A percentile compares a stretch with the other conserved stretches of the same genome.
Conservation (phyloP, 2,888 invertebrate species). For the Catocala nupta region DNA sequence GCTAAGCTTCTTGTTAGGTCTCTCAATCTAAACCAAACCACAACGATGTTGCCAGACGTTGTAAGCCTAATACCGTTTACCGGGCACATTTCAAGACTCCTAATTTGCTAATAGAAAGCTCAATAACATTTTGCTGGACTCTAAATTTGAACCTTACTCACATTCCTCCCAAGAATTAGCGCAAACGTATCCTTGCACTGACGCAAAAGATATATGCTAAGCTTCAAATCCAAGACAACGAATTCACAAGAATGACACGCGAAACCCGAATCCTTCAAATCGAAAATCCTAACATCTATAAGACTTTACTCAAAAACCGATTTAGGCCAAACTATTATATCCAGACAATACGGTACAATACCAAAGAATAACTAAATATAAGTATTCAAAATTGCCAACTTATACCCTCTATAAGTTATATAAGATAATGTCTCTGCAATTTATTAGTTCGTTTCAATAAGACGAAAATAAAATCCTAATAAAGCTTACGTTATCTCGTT, state of each 20-base stretch:
- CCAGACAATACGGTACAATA: conserved; percentile 8
- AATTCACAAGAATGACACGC: neutral
- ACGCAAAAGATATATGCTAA: too few relatives aligned
- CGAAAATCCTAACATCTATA: conserved; percentile 4
- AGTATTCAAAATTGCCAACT: conserved; percentile 16
- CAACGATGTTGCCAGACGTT: too few relatives aligned
- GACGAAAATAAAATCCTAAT: conserved; percentile 35
- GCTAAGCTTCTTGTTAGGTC: too few relatives aligned
- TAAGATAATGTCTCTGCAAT: conserved; percentile 52
- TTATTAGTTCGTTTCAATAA: conserved; percentile 52
- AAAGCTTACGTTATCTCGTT: conserved; percentile 34
- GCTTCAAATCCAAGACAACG: too few relatives aligned
- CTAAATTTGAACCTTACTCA: too few relatives aligned
- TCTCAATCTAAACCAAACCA: too few relatives aligned
- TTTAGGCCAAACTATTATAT: conserved; percentile 18
- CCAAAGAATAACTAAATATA: conserved; percentile 21
- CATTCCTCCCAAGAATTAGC: too few relatives aligned
- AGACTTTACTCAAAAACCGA: conserved; percentile 19
- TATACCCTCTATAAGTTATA: neutral
- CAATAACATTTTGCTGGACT: too few relatives aligned
- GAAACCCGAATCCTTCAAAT: neutral
- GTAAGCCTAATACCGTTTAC: too few relatives aligned
- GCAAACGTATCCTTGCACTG: too few relatives aligned
- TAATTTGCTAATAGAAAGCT: too few relatives aligned
- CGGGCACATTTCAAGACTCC: too few relatives aligned